These are phyloP conservation scores for Pavo muticus DNA, from an alignment of 2,113 vertebrate genomes.

Conservation along the genomic window DNA sequence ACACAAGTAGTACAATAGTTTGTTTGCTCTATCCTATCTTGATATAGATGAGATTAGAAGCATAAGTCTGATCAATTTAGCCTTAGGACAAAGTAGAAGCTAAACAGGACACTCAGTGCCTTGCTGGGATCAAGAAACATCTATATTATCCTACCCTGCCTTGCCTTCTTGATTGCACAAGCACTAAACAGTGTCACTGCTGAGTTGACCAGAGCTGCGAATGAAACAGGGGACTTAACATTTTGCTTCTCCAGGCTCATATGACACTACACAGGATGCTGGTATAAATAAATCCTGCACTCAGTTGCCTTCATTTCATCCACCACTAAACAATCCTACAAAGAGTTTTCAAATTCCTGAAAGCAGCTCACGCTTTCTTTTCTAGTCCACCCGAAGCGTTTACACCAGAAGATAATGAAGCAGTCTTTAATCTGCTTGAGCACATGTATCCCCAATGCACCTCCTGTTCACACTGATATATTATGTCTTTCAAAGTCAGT, in stretches of 20 bases:
- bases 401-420: slow-evolving; percentile 14
- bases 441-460: background rate
- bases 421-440: background rate
- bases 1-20: background rate
- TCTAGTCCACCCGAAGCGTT: background rate
- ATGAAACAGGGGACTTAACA: background rate
- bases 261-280: background rate
- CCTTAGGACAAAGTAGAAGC: background rate
- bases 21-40: background rate
- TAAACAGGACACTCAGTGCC: background rate
- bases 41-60: background rate
- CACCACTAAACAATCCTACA: background rate
- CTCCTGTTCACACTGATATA: background rate
- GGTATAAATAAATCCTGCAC: background rate
- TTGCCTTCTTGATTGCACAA: background rate
- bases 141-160: background rate
- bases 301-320: background rate
- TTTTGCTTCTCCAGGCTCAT: background rate
- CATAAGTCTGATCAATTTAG: background rate
- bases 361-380: background rate
- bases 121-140: background rate
- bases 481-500: background rate
- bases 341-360: background rate
- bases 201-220: background rate
- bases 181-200: background rate